Base-by-base conservation (phyloP, 30 jellyfish, hydroid and myxozoan genomes). In the Euphysa ruthae region DNA sequence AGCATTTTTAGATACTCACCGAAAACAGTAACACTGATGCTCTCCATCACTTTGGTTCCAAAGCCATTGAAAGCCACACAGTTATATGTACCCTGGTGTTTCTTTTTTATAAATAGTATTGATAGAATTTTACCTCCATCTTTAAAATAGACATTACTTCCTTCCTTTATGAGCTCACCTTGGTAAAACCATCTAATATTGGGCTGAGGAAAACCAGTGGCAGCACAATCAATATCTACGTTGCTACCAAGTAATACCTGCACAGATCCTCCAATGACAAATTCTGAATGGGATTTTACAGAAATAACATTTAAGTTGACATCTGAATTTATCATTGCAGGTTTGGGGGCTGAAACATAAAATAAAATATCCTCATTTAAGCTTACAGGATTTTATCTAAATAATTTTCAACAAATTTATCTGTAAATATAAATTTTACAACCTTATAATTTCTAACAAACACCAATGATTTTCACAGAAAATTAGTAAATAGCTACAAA, bases 201-300 rank as follows among this genome's bases (percentile, higher is more conserved):
- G 8, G 95, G 95, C 29, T 71, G 70, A 19, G 95, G 95, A 7
- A 77, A 25, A 5, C 93, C 88, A 16, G 82, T 60, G 28, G 75
- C 82, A 1, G 83, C 92, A 55, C 95, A 84, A 29, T 62, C 56
- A 20, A 84, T 35, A 14, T 70, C 55, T 19, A 84, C 90, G 55
- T 61, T 27, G 6, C 43, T 58, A 27, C 93, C 88, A 1, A 69
- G 73, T 7, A 84, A 82, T 3, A 86, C 93, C 24, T 71, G 71
- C 4, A 84, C 50, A 18, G 65, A 33, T 6, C 88, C 93, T 14
- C 95, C 95, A 55, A 84, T 57, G 22, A 56, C 88, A 23, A 70
- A 70, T 57, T 60, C 63, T 21, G 61, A 63, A 35, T 63, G 64
- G 22, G 75, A 66, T 24, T 65, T 82, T 1, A 84, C 71, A 34